Evolutionary conservation across 2,888 invertebrate species (phyloP), one percentile per base, ranked within the genome.

Genomic region (Dicyrtoma fusca): DNA sequence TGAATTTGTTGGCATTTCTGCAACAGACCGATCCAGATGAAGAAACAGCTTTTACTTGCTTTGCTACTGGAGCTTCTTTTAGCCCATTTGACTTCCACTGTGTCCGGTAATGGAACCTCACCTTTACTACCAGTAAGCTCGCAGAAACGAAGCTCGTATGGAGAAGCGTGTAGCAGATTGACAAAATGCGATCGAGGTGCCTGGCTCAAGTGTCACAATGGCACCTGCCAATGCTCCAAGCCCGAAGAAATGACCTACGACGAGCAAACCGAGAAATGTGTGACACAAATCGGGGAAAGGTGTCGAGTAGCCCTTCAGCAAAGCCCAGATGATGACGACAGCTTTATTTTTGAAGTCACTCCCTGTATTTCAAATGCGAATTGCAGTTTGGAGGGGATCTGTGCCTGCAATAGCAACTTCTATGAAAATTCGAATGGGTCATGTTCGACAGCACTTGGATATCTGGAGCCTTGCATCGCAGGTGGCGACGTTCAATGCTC

Each of bases 161-260:
- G 69, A 8, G 59, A 69, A 4, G 10, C 26, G 13, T 69, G 69
- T 19, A 69, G 59, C 49, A 47, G 59, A 26, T 47, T 49, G 0
- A 10, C 45, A 14, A 69, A 34, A 47, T 69, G 69, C 55, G 61
- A 69, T 25, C 45, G 59, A 5, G 23, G 47, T 26, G 69, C 59
- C 0, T 69, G 69, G 70, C 63, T 70, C 13, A 8, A 17, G 10
- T 70, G 70, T 21, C 53, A 21, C 2, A 17, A 70, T 21, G 63
- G 44, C 1, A 25, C 19, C 21, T 70, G 70, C 26, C 42, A 13
- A n/a, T 70, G 70, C 13, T 34, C 25, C 5, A 70, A 70, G n/a
- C 19, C 10, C 23, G 34, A 70, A 13, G 63, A 62, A 34, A 70
- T 70, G 70, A 25, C n/a, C 1, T 70, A 42, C n/a, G 62, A 70